phyloP scores from a whole-genome alignment of 2,797 vertebrate species.

The Propithecus deckenii region DNA sequence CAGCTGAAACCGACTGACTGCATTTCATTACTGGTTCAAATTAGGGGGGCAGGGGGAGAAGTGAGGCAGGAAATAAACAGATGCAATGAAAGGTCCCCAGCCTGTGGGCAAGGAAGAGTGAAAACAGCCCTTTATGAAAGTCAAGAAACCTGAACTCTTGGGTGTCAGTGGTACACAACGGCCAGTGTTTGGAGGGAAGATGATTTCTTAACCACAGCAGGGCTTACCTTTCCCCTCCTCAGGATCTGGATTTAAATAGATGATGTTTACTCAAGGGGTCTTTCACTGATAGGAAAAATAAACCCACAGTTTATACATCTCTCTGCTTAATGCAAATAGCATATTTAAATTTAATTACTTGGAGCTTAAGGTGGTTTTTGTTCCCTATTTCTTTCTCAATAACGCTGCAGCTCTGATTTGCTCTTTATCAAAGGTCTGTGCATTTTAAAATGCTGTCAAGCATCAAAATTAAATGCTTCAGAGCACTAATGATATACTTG shows the following conservation, averaged over 20 bases:
- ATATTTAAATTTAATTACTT: slow-evolving; percentile 86
- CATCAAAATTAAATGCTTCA: slow-evolving; percentile 85
- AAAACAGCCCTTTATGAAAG: slow-evolving; percentile 76
- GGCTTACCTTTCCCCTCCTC: slow-evolving; percentile 66
- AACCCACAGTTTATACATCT: slow-evolving; percentile 78
- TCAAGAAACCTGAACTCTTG: slow-evolving; percentile 48
- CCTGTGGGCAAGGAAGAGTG: slow-evolving; percentile 75
- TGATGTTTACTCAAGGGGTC: slow-evolving; percentile 77
- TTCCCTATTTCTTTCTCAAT: slow-evolving; percentile 74
- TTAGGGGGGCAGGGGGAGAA: neutral
- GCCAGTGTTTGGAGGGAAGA: slow-evolving; percentile 64
- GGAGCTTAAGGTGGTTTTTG: slow-evolving; percentile 82
- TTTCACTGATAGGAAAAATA: slow-evolving; percentile 79
- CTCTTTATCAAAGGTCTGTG: slow-evolving; percentile 83
- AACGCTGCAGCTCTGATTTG: slow-evolving; percentile 77
- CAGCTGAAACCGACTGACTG: slow-evolving; percentile 58
- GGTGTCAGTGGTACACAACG: slow-evolving; percentile 63
- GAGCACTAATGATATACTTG: slow-evolving; percentile 85
- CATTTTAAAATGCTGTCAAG: slow-evolving; percentile 81
- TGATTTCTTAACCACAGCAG: slow-evolving; percentile 65
- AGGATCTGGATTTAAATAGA: slow-evolving; percentile 78
- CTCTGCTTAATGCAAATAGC: slow-evolving; percentile 81
- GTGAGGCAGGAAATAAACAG: slow-evolving; percentile 80
- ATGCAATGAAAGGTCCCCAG: slow-evolving; percentile 77
- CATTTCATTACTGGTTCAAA: slow-evolving; percentile 80